Evolutionary conservation across 2,888 invertebrate species (phyloP).

Genomic region (Hetaerina titia): DNA sequence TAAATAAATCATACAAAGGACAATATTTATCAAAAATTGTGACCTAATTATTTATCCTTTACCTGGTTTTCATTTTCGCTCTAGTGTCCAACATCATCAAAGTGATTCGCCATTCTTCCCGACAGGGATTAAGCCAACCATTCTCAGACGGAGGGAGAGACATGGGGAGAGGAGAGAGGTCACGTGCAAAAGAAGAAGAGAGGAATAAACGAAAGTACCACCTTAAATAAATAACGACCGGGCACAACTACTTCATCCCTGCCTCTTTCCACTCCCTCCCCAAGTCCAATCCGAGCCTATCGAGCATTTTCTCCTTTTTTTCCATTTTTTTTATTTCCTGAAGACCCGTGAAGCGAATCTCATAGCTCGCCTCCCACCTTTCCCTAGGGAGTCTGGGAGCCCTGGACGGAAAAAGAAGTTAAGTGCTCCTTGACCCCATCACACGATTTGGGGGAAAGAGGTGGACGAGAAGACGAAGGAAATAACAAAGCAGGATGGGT

Average conservation of each 20-base stretch:
- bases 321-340: conserved; percentile 30
- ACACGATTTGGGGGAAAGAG: conserved; percentile 41
- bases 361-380: conserved; percentile 20
- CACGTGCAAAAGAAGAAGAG: not conserved
- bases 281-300: not conserved
- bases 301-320: not conserved
- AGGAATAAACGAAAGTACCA: not conserved
- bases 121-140: conserved; percentile 44
- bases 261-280: not conserved
- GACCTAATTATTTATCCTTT: not conserved
- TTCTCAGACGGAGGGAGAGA: not conserved
- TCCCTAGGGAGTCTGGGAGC: conserved; percentile 36
- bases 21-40: not conserved
- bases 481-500: conserved; percentile 37
- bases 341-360: conserved; percentile 44
- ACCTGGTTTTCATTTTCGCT: not conserved
- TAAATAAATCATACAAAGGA: not conserved
- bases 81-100: not conserved
- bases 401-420: conserved; percentile 33
- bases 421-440: conserved; percentile 62
- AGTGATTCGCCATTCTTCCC: conserved; percentile 48
- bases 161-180: not conserved
- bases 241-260: not conserved
- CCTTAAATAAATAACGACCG: not conserved
- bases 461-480: conserved; percentile 3